Conservation (phyloP, 2,888 invertebrate genomes). For the Cheilosia impressa region DNA sequence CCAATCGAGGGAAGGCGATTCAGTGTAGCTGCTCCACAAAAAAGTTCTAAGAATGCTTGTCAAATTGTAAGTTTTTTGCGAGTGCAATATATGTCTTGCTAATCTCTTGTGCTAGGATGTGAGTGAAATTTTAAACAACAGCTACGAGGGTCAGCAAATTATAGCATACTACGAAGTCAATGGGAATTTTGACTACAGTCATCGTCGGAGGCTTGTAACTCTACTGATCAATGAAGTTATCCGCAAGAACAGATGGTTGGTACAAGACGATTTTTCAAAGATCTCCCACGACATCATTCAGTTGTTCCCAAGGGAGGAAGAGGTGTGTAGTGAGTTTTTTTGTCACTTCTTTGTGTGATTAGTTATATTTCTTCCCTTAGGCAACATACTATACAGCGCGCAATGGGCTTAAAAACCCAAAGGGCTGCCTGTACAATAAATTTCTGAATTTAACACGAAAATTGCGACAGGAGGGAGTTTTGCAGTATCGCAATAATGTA, state of each 20-base stretch:
- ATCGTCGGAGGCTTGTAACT: conserved; percentile 58
- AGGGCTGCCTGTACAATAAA: conserved; percentile 64
- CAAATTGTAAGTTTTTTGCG: conserved; percentile 45
- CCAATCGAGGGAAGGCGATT: conserved; percentile 15
- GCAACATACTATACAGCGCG: conserved; percentile 58
- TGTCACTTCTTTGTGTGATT: too few species aligned
- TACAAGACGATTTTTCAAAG: conserved; percentile 64
- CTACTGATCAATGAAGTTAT: conserved; percentile 64
- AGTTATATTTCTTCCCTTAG: neutral
- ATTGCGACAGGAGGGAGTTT: conserved; percentile 58
- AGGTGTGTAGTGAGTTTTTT: conserved; percentile 12
- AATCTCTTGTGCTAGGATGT: conserved; percentile 26
- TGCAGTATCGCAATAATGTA: conserved; percentile 64
- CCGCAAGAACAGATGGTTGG: conserved; percentile 58
- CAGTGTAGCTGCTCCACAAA: conserved; percentile 20
- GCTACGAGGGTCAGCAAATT: conserved; percentile 63
- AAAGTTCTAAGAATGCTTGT: conserved; percentile 16
- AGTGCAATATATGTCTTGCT: neutral
- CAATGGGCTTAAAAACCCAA: conserved; percentile 59
- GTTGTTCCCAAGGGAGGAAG: conserved; percentile 62
- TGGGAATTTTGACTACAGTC: conserved; percentile 64
- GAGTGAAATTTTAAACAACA: conserved; percentile 42
- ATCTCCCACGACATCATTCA: conserved; percentile 54
- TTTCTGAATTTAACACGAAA: conserved; percentile 64
- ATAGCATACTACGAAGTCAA: conserved; percentile 64